A percentile compares a stretch with the other conserved stretches of the same genome.
These are phyloP conservation scores for Neoscelio sp. DNA, from an alignment of 2,888 invertebrate species.

Conservation along the genomic window DNA sequence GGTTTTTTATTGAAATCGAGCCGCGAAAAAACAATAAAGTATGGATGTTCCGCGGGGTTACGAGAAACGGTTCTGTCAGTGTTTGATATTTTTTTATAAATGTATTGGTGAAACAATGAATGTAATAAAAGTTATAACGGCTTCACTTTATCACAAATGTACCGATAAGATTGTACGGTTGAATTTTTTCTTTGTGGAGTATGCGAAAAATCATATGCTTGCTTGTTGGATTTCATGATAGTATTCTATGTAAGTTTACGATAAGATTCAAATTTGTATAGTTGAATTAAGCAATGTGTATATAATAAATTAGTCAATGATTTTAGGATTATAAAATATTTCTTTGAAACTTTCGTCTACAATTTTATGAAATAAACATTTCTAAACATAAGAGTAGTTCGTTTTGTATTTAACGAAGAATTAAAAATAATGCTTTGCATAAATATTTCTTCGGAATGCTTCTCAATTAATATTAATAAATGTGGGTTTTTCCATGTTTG, in stretches of 20 bases:
- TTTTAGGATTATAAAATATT: too few species aligned
- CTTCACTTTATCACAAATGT: too few species aligned
- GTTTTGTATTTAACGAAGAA: constrained; percentile 11
- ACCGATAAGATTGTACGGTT: too few species aligned
- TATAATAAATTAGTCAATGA: too few species aligned
- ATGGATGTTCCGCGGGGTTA: background rate
- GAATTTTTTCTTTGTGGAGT: too few species aligned
- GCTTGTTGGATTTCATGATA: too few species aligned
- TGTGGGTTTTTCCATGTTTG: constrained; percentile 24
- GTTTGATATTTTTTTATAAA: background rate
- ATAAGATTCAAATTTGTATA: too few species aligned
- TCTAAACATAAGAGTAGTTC: background rate
- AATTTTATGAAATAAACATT: too few species aligned
- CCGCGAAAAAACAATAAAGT: constrained; percentile 3
- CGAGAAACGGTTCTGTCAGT: background rate
- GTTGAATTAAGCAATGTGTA: too few species aligned
- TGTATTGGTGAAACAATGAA: background rate
- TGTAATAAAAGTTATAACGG: background rate
- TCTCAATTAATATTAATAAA: constrained; percentile 42
- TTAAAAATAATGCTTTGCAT: constrained; percentile 32
- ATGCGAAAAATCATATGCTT: too few species aligned
- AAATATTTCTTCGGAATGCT: constrained; percentile 23
- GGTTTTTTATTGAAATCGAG: constrained; percentile 72
- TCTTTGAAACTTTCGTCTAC: too few species aligned
- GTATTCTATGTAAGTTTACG: too few species aligned